Evolutionary conservation across 2,888 invertebrate species (phyloP).

Genomic region (Cataglyphis livida): DNA sequence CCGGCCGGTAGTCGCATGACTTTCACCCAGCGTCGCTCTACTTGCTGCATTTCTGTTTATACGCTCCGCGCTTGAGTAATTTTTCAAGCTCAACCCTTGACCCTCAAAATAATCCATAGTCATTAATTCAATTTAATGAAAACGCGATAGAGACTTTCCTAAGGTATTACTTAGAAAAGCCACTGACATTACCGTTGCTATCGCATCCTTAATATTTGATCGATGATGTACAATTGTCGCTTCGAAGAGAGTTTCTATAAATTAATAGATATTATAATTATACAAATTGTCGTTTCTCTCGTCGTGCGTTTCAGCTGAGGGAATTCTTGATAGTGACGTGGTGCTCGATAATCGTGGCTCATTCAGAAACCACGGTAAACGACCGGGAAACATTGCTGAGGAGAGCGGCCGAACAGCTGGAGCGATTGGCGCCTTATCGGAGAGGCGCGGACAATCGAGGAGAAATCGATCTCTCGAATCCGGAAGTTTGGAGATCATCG

Average conservation of each 20-base stretch:
- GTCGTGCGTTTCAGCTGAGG: slow-evolving; percentile 62
- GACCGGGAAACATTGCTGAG: slow-evolving; percentile 41
- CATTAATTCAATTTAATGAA: slow-evolving; percentile 15
- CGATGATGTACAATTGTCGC: background rate
- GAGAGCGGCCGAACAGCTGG: slow-evolving; percentile 75
- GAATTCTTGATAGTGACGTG: slow-evolving; percentile 72
- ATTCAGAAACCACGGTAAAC: slow-evolving; percentile 64
- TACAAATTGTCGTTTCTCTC: background rate
- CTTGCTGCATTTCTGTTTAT: slow-evolving; percentile 72
- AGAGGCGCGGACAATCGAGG: slow-evolving; percentile 54
- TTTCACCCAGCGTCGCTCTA: slow-evolving; percentile 79
- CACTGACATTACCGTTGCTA: background rate
- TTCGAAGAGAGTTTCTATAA: background rate
- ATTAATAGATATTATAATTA: slow-evolving; percentile 1
- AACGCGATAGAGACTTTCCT: background rate
- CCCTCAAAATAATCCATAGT: background rate
- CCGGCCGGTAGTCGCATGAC: slow-evolving; percentile 62
- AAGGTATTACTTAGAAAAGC: background rate
- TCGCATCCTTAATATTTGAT: background rate
- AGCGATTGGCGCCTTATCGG: slow-evolving; percentile 79
- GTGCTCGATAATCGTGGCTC: slow-evolving; percentile 66
- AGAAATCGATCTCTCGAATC: slow-evolving; percentile 16
- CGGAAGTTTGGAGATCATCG: slow-evolving; percentile 11
- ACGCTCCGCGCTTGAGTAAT: slow-evolving; percentile 61
- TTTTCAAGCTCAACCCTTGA: slow-evolving; percentile 56